Conservation (phyloP, 2,797 vertebrate species). For the Anniella stebbinsi region DNA sequence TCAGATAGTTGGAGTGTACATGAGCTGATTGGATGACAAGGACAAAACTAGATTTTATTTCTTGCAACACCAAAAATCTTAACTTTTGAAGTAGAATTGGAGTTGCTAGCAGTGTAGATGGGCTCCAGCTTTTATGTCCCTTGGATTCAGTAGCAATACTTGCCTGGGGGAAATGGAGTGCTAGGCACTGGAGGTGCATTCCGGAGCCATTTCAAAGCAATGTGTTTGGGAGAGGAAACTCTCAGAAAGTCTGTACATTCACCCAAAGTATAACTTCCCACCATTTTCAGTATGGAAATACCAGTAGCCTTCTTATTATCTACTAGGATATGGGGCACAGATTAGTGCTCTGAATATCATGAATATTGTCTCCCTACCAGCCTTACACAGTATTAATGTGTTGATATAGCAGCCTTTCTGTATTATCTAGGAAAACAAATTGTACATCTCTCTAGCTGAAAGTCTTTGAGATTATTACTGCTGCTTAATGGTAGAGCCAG, state of each 20-base stretch:
- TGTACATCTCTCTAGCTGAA: background rate
- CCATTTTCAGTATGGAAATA: background rate
- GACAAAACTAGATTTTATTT: background rate
- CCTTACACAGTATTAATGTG: background rate
- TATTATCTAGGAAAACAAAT: background rate
- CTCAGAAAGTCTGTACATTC: background rate
- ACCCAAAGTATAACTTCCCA: background rate
- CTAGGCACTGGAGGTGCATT: background rate
- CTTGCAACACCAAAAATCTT: background rate
- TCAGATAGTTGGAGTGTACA: background rate
- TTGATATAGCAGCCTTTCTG: background rate
- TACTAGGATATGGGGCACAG: background rate
- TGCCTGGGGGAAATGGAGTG: background rate
- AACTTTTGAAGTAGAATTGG: background rate
- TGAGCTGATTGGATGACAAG: conserved; percentile 1
- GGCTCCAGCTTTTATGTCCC: background rate
- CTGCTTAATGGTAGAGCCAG: too few species aligned
- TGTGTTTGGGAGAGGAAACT: background rate
- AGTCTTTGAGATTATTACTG: background rate
- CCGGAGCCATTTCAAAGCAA: background rate
- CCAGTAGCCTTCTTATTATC: background rate
- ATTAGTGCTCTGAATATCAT: background rate
- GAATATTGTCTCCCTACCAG: background rate
- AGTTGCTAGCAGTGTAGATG: background rate
- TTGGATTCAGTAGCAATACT: background rate